These are phyloP conservation scores for Tragelaphus strepsiceros DNA, from an alignment of 2,113 vertebrate genomes.

Conservation along the genomic window DNA sequence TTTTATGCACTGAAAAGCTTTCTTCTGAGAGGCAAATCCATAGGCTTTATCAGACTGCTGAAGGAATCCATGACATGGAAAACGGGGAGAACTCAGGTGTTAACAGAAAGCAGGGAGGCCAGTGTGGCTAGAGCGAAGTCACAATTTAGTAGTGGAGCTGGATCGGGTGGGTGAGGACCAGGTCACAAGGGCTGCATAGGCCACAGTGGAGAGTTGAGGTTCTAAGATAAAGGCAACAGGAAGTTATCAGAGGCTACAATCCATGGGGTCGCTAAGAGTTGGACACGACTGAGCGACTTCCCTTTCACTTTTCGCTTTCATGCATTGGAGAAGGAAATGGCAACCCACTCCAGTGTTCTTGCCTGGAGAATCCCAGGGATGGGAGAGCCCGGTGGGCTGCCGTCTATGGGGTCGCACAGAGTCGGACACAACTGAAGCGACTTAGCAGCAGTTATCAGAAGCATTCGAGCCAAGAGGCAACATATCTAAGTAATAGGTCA, in stretches of 20 bases:
- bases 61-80: background rate
- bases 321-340: no score
- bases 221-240: background rate
- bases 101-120: background rate
- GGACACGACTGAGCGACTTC: no score
- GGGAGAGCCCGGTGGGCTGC: no score
- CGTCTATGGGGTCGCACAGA: no score
- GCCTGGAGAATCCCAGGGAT: no score
- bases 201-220: background rate
- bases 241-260: background rate
- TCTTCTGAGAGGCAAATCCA: background rate
- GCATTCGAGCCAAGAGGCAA: background rate
- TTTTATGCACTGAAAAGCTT: background rate
- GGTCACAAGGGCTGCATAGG: background rate
- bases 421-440: no score
- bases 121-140: background rate
- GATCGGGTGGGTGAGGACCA: rapidly evolving
- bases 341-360: no score
- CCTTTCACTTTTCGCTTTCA: no score
- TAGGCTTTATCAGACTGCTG: background rate
- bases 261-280: no score
- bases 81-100: background rate
- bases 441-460: background rate
- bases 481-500: background rate
- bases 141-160: background rate